Evolutionary conservation across 2,888 invertebrate species (phyloP), one percentile per base, ranked within the genome.

Genomic region (Ophion obscuratus): DNA sequence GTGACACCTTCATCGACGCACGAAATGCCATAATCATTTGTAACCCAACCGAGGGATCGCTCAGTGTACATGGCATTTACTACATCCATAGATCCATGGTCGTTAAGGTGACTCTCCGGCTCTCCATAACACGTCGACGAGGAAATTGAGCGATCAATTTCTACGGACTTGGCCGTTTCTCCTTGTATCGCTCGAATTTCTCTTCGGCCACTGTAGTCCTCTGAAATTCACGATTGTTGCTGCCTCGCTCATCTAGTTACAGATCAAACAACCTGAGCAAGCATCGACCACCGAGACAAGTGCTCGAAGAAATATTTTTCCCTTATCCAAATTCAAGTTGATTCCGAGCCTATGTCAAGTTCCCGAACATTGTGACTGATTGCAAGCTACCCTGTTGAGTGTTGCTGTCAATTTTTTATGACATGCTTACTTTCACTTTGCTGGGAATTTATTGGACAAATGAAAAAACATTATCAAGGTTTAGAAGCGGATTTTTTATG

Each of bases 1-100:
- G 71, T 76, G 47, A 76, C 71, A 70, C 75, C 67, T 78, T 70
- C 74, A 64, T 20, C 75, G 74, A 85, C 74, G 81, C 81, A 70
- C 70, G 70, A 82, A 82, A 85, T 78, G 57, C 75, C 75, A 66
- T 85, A 78, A 82, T 85, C 81, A 82, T 82, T 79, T 79, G 78
- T 85, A 82, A 70, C 70, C 75, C 14, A 61, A 47, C 40, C 40
- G 62, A 66, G 61, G 44, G 66, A 73, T 73, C 61, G 67, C 67
- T 73, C 73, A n/a, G 53, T 66, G 53, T 47, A 62, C 62, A 62
- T 61, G 61, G 59, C 20, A n/a, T 59, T 17, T n/a, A n/a, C 14
- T 27, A 31, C n/a, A 31, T 53, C 53, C 70, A 11, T 27, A 24
- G 36, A 57, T 59, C 59, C 36, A 20, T 40, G 59, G 75, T 64